A percentile compares a stretch with the other conserved stretches of the same genome.
Conservation (phyloP, 2,797 vertebrate genomes). For the Enteromius trimaculatus region DNA sequence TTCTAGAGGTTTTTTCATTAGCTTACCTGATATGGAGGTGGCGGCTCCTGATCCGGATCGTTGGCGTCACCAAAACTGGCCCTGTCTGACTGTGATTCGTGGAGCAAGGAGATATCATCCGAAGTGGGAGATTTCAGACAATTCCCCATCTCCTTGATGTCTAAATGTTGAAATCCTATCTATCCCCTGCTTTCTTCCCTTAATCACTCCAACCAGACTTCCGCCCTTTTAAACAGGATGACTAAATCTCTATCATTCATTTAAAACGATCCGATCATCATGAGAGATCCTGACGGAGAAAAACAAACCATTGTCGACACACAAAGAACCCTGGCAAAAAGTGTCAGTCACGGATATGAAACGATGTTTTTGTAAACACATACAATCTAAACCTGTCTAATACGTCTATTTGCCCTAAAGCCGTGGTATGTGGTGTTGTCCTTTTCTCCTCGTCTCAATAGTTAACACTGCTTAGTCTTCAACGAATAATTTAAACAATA, state of each 20-base stretch:
- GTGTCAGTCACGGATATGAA: conserved; percentile 21
- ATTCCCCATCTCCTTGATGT: conserved; percentile 86
- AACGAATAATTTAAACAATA: conserved; percentile 60
- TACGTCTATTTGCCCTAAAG: neutral
- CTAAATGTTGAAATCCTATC: conserved; percentile 52
- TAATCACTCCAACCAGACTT: conserved; percentile 6
- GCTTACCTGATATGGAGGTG: conserved; percentile 95
- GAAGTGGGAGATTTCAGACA: conserved; percentile 96
- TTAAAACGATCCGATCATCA: conserved; percentile 51
- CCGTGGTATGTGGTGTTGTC: neutral
- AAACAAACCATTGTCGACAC: conserved; percentile 79
- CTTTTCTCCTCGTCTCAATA: neutral
- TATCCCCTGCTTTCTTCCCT: neutral
- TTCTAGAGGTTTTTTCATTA: neutral
- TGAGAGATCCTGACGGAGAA: conserved; percentile 69
- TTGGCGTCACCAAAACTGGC: conserved; percentile 93
- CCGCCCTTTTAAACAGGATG: conserved; percentile 12
- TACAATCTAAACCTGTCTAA: neutral
- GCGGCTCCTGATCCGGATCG: conserved; percentile 93
- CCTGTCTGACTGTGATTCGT: conserved; percentile 95
- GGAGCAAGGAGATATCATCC: conserved; percentile 96
- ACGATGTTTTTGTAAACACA: neutral
- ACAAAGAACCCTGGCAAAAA: conserved; percentile 68
- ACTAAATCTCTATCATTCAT: conserved; percentile 10
- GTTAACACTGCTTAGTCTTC: conserved; percentile 50